Conservation (phyloP, 2,888 invertebrate species). For the Scelioninae gen. 2 region DNA sequence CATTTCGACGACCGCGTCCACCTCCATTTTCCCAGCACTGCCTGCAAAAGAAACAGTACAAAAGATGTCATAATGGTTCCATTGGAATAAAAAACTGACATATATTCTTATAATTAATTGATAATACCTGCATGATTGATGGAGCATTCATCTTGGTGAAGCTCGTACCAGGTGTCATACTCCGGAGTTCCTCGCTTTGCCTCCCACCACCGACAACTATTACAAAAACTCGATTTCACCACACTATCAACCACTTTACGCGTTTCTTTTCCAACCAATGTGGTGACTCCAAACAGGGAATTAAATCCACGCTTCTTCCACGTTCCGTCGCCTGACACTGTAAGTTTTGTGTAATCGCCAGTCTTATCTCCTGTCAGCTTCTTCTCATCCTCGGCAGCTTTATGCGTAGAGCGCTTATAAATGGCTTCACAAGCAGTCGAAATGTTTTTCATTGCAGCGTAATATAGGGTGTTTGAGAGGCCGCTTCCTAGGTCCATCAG, state of each 20-base stretch:
- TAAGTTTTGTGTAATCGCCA: background rate
- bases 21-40: conserved; percentile 47
- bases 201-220: conserved; percentile 3
- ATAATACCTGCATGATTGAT: background rate
- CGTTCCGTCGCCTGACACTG: too few relatives aligned
- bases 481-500: conserved; percentile 30
- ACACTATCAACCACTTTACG: conserved; percentile 22
- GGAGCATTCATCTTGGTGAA: conserved; percentile 1
- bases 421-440: too few relatives aligned
- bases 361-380: conserved; percentile 23
- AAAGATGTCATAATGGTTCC: too few relatives aligned
- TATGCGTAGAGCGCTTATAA: too few relatives aligned
- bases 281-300: too few relatives aligned
- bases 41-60: too few relatives aligned
- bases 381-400: conserved; percentile 24
- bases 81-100: too few relatives aligned
- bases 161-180: background rate
- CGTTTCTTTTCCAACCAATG: conserved; percentile 7
- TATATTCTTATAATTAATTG: too few relatives aligned
- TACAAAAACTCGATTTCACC: conserved; percentile 27
- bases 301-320: too few relatives aligned
- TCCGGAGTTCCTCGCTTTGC: conserved; percentile 8
- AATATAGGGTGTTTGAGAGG: conserved; percentile 2
- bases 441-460: conserved; percentile 18
- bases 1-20: conserved; percentile 58